Conservation (phyloP, 1,140 invertebrate species). For the Brachionus sp. region DNA sequence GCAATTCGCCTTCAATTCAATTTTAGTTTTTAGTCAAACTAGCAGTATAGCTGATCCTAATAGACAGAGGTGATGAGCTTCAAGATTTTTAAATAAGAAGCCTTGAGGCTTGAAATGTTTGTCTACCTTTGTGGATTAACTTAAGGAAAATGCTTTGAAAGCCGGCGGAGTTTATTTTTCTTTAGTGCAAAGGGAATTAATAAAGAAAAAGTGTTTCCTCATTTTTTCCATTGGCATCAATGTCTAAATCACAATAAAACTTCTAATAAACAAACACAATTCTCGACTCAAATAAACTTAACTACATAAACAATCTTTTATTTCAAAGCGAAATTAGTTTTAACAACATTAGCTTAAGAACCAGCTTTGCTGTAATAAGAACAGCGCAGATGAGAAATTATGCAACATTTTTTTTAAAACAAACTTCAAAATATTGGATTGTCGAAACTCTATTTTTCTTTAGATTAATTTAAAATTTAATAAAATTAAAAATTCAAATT, state of each 20-base stretch:
- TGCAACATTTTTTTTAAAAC: not conserved
- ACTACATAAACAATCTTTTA: not conserved
- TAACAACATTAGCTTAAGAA: not conserved
- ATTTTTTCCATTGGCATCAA: not conserved
- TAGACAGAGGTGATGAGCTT: too few species aligned
- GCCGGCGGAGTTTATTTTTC: not conserved
- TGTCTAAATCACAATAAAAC: not conserved
- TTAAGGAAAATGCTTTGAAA: not conserved
- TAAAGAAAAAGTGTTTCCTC: not conserved
- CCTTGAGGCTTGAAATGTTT: not conserved
- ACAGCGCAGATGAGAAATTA: slow-evolving; percentile 5
- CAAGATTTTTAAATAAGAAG: not conserved
- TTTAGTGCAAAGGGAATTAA: not conserved
- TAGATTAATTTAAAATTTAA: not conserved
- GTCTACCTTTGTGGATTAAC: not conserved
- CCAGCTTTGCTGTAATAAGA: not conserved
- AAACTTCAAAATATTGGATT: not conserved
- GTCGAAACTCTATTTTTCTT: not conserved
- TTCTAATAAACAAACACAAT: slow-evolving; percentile 4
- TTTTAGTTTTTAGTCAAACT: too few species aligned
- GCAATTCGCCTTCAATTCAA: too few species aligned
- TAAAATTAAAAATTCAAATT: not conserved
- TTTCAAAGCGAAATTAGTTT: not conserved
- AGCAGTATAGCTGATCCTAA: too few species aligned
- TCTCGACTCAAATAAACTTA: not conserved